Evolutionary conservation across 2,888 invertebrate genomes (phyloP).

Genomic region (Andrena chrysosceles): DNA sequence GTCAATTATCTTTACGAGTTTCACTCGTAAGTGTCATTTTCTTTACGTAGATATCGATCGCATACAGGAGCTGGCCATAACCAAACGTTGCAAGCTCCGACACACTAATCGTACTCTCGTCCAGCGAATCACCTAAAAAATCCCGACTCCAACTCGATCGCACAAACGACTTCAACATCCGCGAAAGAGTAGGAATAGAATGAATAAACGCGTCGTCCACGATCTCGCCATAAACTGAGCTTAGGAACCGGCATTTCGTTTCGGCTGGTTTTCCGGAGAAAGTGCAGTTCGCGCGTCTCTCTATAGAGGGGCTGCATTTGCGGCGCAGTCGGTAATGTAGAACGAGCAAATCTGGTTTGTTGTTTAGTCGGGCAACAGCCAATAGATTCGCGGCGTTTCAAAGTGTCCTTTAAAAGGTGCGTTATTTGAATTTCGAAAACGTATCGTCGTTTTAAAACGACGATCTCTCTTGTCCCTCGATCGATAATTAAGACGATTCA

Average conservation of each 20-base stretch:
- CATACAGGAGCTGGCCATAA: conserved; percentile 12
- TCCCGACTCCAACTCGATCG: neutral
- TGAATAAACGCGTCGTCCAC: conserved; percentile 26
- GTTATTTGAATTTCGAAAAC: conserved; percentile 37
- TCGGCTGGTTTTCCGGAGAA: conserved; percentile 32
- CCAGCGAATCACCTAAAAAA: neutral
- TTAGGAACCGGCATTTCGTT: conserved; percentile 36
- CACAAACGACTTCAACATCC: neutral
- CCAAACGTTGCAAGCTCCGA: conserved; percentile 5
- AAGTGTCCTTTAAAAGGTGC: conserved; percentile 33
- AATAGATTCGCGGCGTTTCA: conserved; percentile 32
- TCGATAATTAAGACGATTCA: neutral
- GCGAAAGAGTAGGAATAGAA: neutral
- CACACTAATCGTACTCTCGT: neutral
- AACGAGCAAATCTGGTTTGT: conserved; percentile 12
- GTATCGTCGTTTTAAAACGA: neutral
- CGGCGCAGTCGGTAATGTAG: conserved; percentile 50
- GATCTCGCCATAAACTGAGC: conserved; percentile 47
- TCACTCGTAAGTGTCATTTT: conserved; percentile 30
- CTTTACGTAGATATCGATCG: conserved; percentile 28
- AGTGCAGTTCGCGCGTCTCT: conserved; percentile 44
- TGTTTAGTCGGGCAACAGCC: conserved; percentile 18
- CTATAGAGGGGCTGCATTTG: conserved; percentile 46
- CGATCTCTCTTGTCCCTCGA: neutral
- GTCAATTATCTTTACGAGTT: neutral